Evolutionary conservation across 2,797 vertebrate genomes (phyloP).

Genomic region (Emydoidea blandingii): DNA sequence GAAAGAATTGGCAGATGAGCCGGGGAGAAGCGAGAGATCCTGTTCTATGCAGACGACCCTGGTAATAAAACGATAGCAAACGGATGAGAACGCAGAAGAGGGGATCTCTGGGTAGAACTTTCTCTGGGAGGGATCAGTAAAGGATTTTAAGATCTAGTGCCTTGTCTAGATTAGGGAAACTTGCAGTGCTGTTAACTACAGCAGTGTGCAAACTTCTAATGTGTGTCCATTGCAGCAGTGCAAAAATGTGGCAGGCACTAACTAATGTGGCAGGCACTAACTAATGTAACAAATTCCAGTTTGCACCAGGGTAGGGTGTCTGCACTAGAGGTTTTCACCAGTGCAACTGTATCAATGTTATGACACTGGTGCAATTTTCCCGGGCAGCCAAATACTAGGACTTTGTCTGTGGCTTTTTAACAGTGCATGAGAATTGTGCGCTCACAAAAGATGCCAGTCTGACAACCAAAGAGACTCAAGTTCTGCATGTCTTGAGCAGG

Average conservation of each 20-base stretch:
- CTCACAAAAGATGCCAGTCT: neutral
- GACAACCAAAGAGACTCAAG: neutral
- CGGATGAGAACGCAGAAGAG: neutral
- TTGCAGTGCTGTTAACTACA: neutral
- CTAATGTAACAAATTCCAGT: neutral
- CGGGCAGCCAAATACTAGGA: neutral
- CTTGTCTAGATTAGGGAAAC: neutral
- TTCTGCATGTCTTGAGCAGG: neutral
- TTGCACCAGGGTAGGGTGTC: neutral
- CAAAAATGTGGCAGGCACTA: neutral
- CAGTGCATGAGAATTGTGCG: neutral
- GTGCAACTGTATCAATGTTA: neutral
- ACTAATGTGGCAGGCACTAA: neutral
- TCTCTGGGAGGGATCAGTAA: neutral
- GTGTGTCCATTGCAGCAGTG: neutral
- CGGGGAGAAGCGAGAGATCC: neutral
- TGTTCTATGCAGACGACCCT: neutral
- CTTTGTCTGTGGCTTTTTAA: neutral
- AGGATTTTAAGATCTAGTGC: neutral
- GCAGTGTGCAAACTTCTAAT: neutral
- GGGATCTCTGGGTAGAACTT: neutral
- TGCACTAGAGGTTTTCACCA: neutral
- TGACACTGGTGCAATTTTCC: neutral
- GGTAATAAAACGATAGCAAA: neutral
- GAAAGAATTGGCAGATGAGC: neutral